Conservation (phyloP, 2,113 vertebrate genomes). For the Nyctereutes procyonoides region DNA sequence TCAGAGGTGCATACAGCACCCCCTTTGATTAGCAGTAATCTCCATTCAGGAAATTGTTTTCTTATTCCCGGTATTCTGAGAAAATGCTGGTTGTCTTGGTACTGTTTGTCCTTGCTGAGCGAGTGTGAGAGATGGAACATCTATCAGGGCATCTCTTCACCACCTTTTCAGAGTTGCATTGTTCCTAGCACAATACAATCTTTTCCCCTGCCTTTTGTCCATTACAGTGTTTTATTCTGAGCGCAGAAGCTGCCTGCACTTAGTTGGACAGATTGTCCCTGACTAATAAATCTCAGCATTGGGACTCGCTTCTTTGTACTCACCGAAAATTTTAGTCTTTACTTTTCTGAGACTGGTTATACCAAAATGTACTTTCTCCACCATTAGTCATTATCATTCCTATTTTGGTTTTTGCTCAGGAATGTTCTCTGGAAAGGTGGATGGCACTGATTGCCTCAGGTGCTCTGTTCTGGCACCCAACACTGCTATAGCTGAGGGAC, state of each 20-base stretch:
- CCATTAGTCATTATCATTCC: slow-evolving; percentile 47
- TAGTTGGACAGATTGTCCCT: slow-evolving; percentile 78
- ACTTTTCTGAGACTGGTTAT: slow-evolving; percentile 27
- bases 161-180: slow-evolving; percentile 79
- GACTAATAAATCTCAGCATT: slow-evolving; percentile 75
- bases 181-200: slow-evolving; percentile 68
- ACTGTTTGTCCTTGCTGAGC: slow-evolving; percentile 50
- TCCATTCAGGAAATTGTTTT: background rate
- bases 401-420: slow-evolving; percentile 53
- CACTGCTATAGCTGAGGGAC: background rate
- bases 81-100: slow-evolving; percentile 50
- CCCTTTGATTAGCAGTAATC: slow-evolving; percentile 16
- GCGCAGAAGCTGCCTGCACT: slow-evolving; percentile 75
- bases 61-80: background rate
- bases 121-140: slow-evolving; percentile 45
- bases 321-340: slow-evolving; percentile 25
- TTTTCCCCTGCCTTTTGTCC: slow-evolving; percentile 79
- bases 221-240: slow-evolving; percentile 75
- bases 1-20: background rate
- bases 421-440: slow-evolving; percentile 15
- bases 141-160: slow-evolving; percentile 78
- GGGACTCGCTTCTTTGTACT: slow-evolving; percentile 73
- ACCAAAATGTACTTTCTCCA: slow-evolving; percentile 40
- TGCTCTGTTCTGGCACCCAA: slow-evolving; percentile 63
- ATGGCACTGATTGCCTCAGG: background rate